Evolutionary conservation across 2,888 invertebrate species (phyloP), one percentile per base, ranked within the genome.

Genomic region (Plebejus argus): DNA sequence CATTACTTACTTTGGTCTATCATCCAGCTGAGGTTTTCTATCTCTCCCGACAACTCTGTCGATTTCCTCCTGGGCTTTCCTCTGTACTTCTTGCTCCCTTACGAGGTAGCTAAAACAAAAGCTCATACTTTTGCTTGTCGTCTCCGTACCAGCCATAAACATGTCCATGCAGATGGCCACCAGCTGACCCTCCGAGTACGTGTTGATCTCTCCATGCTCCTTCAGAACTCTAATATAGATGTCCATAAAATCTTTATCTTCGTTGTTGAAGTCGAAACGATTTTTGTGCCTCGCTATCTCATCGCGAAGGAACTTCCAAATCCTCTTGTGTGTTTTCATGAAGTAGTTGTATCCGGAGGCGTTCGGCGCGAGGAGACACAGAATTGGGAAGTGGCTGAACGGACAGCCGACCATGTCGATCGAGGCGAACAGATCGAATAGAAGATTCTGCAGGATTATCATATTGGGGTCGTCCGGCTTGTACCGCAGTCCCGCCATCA

Each of bases 141-240:
- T 98, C 90, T 98, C 98, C 0, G 97, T 97, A 0, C 98, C 98
- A 33, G 98, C 98, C 94, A 98, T 96, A 83, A 98, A 98, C 95
- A 98, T 95, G 83, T 98, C 98, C 95, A 98, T 94, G 83, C 97
- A 97, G 83, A 97, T 96, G 0, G 97, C 97, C 78, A 98, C 88
- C 76, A 98, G 89, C 83, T 98, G 98, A 10, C 95, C 95, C 86
- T 98, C 97, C 81, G 95, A 93, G 85, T 96, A 96, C 3, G 95
- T 95, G 0, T 91, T 88, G 3, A 94, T 89, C 77, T 95, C 95
- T 10, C 95, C 94, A 23, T 95, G 90, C 4, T 96, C 95, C 72
- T 95, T 93, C 79, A 98, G 88, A 79, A 96, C 95, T 83, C 96
- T 95, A 76, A 98, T 90, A 84, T 98, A 98, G 1, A 96, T 96